Evolutionary conservation across 2,113 vertebrate genomes (phyloP).

Genomic region (Macrotis lagotis): DNA sequence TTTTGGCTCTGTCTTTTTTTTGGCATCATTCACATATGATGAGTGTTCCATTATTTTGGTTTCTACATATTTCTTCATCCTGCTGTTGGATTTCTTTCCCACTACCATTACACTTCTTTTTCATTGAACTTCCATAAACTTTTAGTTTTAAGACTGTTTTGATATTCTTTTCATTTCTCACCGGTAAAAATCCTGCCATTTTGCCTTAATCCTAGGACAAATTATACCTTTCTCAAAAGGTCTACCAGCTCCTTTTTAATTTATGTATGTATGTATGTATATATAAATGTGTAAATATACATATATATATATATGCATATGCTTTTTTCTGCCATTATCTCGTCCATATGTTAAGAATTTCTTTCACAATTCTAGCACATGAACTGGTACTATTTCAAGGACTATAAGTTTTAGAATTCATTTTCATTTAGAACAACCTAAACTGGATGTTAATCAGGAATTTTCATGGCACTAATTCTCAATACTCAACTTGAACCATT

Average conservation of each 20-base stretch:
- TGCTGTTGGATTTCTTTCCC: slow-evolving; percentile 29
- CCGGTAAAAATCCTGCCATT: neutral
- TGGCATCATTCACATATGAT: slow-evolving; percentile 14
- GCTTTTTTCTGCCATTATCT: neutral
- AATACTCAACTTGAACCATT: neutral
- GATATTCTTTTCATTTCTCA: neutral
- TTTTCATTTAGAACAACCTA: neutral
- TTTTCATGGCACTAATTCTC: neutral
- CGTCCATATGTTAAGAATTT: neutral
- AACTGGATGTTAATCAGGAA: slow-evolving; percentile 29
- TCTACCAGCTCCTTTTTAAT: neutral
- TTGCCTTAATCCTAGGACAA: slow-evolving; percentile 7
- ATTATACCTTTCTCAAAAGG: neutral
- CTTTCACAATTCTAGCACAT: neutral
- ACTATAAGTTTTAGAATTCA: neutral
- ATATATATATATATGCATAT: too few relatives aligned
- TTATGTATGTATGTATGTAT: too few relatives aligned
- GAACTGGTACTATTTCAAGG: slow-evolving; percentile 5
- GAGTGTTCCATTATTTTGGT: slow-evolving; percentile 26
- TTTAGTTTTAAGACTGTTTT: slow-evolving; percentile 21
- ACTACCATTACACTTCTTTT: neutral
- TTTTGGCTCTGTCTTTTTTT: slow-evolving; percentile 19
- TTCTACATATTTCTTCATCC: neutral
- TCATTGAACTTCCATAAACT: slow-evolving; percentile 31
- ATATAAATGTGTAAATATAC: too few relatives aligned